Conservation (phyloP, 2,888 invertebrate genomes). For the Trissolcus japonicus region DNA sequence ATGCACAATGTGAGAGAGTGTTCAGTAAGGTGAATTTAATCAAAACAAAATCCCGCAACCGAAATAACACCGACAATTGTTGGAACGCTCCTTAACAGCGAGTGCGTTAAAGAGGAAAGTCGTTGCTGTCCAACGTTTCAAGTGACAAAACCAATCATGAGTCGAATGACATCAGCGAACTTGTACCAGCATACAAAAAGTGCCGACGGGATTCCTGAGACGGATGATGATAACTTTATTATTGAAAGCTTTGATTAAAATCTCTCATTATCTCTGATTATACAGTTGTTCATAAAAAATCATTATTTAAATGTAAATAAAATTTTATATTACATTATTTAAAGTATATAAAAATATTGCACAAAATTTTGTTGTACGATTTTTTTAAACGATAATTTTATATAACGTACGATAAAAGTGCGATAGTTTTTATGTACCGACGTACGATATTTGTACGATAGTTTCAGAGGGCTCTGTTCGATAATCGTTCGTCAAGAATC, state of each 20-base stretch:
- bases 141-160: conserved; percentile 28
- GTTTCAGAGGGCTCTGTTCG: conserved; percentile 5
- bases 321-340: conserved; percentile 5
- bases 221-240: no score
- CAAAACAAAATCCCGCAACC: conserved; percentile 43
- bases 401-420: background rate
- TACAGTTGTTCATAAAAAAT: background rate
- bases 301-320: conserved; percentile 4
- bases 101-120: conserved; percentile 18
- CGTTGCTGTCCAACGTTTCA: conserved; percentile 25
- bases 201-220: background rate
- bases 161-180: conserved; percentile 8
- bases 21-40: conserved; percentile 37
- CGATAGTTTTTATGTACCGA: conserved; percentile 1
- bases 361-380: conserved; percentile 8
- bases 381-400: conserved; percentile 1
- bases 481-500: background rate
- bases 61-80: conserved; percentile 14
- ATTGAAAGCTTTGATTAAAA: no score
- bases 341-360: conserved; percentile 4
- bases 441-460: conserved; percentile 10
- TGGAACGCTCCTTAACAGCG: conserved; percentile 26
- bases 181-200: background rate
- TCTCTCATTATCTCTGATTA: no score
- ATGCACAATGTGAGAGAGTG: conserved; percentile 36